Percentiles rank a stretch among this genome's conserved stretches.
Conservation (phyloP, 2,113 vertebrate genomes). For the Atrichornis clamosus region DNA sequence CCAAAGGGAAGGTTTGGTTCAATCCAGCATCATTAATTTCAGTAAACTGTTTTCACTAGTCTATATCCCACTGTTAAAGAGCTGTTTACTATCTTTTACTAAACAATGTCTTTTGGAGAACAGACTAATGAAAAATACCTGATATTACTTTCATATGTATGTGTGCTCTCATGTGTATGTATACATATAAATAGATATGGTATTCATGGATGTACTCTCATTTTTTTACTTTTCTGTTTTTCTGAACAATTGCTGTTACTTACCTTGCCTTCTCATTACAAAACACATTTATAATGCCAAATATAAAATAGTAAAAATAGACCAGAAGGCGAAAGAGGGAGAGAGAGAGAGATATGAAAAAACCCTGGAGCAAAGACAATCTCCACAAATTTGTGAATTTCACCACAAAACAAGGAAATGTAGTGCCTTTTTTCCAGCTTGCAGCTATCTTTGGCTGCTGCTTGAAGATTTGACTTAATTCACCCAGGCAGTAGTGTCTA, state of each 20-base stretch:
- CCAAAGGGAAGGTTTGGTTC: slow-evolving; percentile 79
- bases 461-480: slow-evolving; percentile 68
- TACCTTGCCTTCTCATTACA: neutral
- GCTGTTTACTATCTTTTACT: slow-evolving; percentile 72
- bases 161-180: neutral
- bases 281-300: slow-evolving; percentile 37
- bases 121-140: slow-evolving; percentile 14
- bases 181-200: neutral
- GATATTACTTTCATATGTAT: neutral
- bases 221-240: slow-evolving; percentile 28
- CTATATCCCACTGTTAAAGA: slow-evolving; percentile 68
- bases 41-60: slow-evolving; percentile 77
- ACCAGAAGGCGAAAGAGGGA: neutral
- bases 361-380: slow-evolving; percentile 26
- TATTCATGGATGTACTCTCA: neutral
- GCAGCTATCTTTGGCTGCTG: slow-evolving; percentile 55
- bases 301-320: slow-evolving; percentile 35
- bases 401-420: slow-evolving; percentile 21
- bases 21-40: slow-evolving; percentile 78
- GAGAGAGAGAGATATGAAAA: neutral
- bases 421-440: slow-evolving; percentile 27
- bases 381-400: slow-evolving; percentile 37
- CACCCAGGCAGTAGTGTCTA: slow-evolving; percentile 60
- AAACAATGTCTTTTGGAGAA: slow-evolving; percentile 55
- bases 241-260: slow-evolving; percentile 9